Percentiles rank a stretch among this genome's conserved stretches.
phyloP scores from a whole-genome alignment of 23 tunicate species.

The Styela clava region DNA sequence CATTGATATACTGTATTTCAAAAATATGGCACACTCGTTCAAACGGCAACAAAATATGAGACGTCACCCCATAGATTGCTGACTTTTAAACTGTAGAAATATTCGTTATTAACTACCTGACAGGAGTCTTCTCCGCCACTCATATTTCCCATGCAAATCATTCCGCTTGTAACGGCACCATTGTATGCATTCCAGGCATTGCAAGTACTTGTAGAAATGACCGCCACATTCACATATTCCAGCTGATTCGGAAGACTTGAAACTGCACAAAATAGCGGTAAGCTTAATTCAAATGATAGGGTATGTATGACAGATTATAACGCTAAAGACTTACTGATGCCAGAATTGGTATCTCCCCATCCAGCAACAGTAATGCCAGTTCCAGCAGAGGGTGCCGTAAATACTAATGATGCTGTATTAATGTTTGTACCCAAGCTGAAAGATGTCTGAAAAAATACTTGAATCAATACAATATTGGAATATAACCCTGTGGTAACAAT shows the following conservation, averaged over 20 bases:
- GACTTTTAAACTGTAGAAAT: too few relatives aligned
- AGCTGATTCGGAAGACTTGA: slow-evolving; percentile 22
- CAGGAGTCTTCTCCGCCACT: slow-evolving; percentile 51
- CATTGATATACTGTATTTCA: too few relatives aligned
- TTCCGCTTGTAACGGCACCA: slow-evolving; percentile 42
- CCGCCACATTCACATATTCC: slow-evolving; percentile 24
- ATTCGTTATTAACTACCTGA: too few relatives aligned
- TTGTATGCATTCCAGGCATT: slow-evolving; percentile 30
- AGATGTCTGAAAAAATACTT: neutral
- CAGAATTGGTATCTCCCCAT: slow-evolving; percentile 27
- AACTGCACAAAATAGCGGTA: neutral
- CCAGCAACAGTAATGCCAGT: slow-evolving; percentile 21
- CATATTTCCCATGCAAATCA: slow-evolving; percentile 56
- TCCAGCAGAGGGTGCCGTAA: neutral
- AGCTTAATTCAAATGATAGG: too few relatives aligned
- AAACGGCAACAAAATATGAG: too few relatives aligned
- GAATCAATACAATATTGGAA: too few relatives aligned
- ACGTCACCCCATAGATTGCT: too few relatives aligned
- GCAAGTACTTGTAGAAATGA: slow-evolving; percentile 29
- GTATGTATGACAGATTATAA: too few relatives aligned
- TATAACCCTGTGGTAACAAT: too few relatives aligned
- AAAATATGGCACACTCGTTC: too few relatives aligned
- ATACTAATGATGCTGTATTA: neutral
- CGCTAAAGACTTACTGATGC: neutral
- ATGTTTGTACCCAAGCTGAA: slow-evolving; percentile 4